Evolutionary conservation across 2,113 vertebrate genomes (phyloP).

Genomic region (Brachypteracias leptosomus): DNA sequence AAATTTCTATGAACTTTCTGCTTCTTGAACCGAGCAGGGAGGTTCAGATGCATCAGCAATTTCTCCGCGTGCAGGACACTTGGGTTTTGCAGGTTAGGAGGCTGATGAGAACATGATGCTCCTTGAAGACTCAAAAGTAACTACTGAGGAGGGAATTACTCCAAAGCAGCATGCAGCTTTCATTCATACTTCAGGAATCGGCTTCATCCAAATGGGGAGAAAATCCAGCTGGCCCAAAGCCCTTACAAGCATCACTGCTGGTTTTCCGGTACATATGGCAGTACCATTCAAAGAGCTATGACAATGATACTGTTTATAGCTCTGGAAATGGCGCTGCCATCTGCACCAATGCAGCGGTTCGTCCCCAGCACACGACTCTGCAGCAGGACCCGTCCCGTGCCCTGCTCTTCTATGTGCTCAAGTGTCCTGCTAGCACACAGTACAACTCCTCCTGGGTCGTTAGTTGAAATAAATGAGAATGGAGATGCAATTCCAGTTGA

Average conservation of each 20-base stretch:
- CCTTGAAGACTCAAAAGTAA: not conserved
- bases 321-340: slow-evolving; percentile 92
- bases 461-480: not conserved
- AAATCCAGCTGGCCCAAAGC: slow-evolving; percentile 35
- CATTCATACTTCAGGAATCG: slow-evolving; percentile 7
- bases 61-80: not conserved
- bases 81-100: not conserved
- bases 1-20: not conserved
- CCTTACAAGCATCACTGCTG: slow-evolving; percentile 47
- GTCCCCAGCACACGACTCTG: not conserved
- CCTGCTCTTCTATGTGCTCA: not conserved
- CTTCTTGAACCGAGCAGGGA: not conserved
- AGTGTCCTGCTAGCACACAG: not conserved
- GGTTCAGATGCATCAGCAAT: not conserved
- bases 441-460: accelerated
- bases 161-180: not conserved
- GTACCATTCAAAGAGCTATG: slow-evolving; percentile 98
- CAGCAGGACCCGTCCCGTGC: not conserved
- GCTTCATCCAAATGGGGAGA: not conserved
- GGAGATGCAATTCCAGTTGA: accelerated
- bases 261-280: slow-evolving; percentile 83
- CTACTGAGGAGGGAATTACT: not conserved
- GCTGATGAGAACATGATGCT: not conserved
- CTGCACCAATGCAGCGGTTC: slow-evolving; percentile 72
- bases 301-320: slow-evolving; percentile 85